phyloP scores from a whole-genome alignment of 2,797 vertebrate species.

The Girardinus metallicus region DNA sequence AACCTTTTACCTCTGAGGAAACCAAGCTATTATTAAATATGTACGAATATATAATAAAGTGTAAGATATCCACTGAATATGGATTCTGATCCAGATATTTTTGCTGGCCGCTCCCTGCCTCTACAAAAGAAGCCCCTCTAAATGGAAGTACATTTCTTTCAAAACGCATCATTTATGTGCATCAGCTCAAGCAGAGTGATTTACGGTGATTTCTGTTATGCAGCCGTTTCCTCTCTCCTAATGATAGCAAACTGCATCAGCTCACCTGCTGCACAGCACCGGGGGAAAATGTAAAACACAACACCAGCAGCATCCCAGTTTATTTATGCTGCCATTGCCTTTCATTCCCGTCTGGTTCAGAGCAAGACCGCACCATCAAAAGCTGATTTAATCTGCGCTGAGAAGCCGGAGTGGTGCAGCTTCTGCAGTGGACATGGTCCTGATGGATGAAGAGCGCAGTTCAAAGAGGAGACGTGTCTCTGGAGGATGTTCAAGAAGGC shows the following conservation, averaged over 20 bases:
- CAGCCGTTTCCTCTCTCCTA: background rate
- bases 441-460: constrained; percentile 18
- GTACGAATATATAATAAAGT: no score
- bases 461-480: constrained; percentile 36
- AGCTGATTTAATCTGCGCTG: background rate
- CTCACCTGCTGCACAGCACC: background rate
- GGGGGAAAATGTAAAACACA: background rate
- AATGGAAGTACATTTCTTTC: background rate
- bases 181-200: background rate
- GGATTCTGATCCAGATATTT: background rate
- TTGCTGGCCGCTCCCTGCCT: background rate
- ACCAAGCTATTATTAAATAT: background rate
- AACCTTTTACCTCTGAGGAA: background rate
- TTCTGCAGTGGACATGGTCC: background rate
- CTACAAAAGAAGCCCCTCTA: background rate
- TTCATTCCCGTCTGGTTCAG: background rate
- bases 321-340: background rate
- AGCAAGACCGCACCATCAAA: background rate
- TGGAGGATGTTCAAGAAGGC: constrained; percentile 19
- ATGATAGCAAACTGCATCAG: background rate
- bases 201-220: background rate
- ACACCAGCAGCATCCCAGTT: background rate
- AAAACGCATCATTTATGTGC: background rate
- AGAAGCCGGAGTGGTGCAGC: background rate
- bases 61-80: background rate